Evolutionary conservation across 2,797 vertebrate species (phyloP).

Genomic region (Sciaenops ocellatus): DNA sequence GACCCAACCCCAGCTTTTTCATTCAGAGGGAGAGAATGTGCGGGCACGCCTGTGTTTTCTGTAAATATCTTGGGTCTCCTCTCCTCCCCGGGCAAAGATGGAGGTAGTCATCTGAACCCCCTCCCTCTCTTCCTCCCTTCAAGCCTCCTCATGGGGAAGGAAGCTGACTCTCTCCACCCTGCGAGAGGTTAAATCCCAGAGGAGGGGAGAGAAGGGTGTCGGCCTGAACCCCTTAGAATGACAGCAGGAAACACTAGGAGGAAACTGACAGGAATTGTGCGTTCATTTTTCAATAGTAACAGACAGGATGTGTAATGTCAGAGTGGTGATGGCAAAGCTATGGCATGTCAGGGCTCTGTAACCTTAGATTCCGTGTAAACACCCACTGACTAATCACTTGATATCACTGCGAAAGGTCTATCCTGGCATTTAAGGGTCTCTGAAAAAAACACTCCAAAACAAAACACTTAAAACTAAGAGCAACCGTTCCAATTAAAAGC

Average conservation of each 20-base stretch:
- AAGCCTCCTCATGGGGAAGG: constrained; percentile 68
- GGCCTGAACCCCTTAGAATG: constrained; percentile 38
- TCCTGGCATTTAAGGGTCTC: not conserved
- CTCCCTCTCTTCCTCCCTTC: constrained; percentile 7
- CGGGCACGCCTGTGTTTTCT: constrained; percentile 62
- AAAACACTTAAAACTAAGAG: constrained; percentile 4
- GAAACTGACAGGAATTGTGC: constrained; percentile 60
- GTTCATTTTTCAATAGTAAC: constrained; percentile 43
- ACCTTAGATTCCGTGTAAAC: constrained; percentile 36
- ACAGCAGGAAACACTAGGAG: constrained; percentile 70
- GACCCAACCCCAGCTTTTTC: constrained; percentile 40
- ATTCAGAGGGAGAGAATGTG: constrained; percentile 48
- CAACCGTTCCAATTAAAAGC: not conserved
- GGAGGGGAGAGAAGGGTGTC: constrained; percentile 53
- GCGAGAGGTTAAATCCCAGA: constrained; percentile 55
- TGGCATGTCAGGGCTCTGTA: constrained; percentile 35
- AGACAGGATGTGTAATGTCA: constrained; percentile 67
- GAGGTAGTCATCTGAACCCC: constrained; percentile 10
- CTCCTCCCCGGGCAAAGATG: constrained; percentile 33
- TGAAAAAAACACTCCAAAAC: not conserved
- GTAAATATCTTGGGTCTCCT: constrained; percentile 60
- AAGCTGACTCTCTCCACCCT: constrained; percentile 66
- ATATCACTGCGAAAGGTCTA: not conserved
- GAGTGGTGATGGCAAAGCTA: not conserved
- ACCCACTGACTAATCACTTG: not conserved